A percentile compares a stretch with the other conserved stretches of the same genome.
Conservation (phyloP, 1,140 invertebrate species). For the Leptinotarsa lineolata region DNA sequence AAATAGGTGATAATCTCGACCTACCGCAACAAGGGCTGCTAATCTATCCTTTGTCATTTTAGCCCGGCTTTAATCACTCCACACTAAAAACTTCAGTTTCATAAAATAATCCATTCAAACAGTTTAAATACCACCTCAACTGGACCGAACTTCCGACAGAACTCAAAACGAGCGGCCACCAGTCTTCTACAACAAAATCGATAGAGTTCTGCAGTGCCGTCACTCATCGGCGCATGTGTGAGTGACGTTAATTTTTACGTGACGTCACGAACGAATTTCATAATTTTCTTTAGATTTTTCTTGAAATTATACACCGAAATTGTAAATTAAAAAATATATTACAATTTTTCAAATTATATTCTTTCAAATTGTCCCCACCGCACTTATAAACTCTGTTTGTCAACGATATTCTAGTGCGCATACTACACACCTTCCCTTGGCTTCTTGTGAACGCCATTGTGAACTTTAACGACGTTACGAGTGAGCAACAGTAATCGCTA, state of each 20-base stretch:
- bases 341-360: background rate
- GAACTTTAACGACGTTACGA: slow-evolving; percentile 73
- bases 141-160: slow-evolving; percentile 57
- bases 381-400: slow-evolving; percentile 12
- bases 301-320: slow-evolving; percentile 28
- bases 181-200: slow-evolving; percentile 65
- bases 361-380: background rate
- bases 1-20: slow-evolving; percentile 13
- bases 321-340: background rate
- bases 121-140: slow-evolving; percentile 75
- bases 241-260: slow-evolving; percentile 48
- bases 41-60: slow-evolving; percentile 98
- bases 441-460: slow-evolving; percentile 71
- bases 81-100: slow-evolving; percentile 64
- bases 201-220: slow-evolving; percentile 67
- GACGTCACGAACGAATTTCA: slow-evolving; percentile 43
- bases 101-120: slow-evolving; percentile 78
- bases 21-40: slow-evolving; percentile 92
- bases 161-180: slow-evolving; percentile 51
- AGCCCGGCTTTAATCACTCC: slow-evolving; percentile 65
- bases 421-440: slow-evolving; percentile 19
- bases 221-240: slow-evolving; percentile 60
- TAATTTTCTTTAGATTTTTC: slow-evolving; percentile 35
- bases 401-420: slow-evolving; percentile 14
- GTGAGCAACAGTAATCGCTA: slow-evolving; percentile 65